Conservation (phyloP, 2,888 invertebrate genomes). For the Dasypolia templi region DNA sequence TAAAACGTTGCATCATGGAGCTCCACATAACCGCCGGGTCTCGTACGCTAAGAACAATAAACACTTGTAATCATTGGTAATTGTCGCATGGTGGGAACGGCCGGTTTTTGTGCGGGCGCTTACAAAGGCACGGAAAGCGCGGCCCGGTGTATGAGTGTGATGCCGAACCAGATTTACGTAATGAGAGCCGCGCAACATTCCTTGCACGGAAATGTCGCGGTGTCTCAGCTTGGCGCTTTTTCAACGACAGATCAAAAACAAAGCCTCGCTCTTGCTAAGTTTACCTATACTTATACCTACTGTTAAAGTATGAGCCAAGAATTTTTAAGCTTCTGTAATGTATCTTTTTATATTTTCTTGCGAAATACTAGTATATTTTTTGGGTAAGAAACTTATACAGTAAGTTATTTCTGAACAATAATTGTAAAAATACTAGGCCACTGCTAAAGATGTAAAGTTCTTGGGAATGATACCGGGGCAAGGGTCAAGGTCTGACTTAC, state of each 20-base stretch:
- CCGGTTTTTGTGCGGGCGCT: conserved; percentile 79
- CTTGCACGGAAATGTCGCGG: conserved; percentile 72
- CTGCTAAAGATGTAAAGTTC: neutral
- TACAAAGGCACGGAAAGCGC: conserved; percentile 80
- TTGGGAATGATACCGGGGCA: neutral
- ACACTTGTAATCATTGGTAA: conserved; percentile 82
- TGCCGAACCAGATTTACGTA: conserved; percentile 86
- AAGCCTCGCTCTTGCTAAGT: conserved; percentile 32
- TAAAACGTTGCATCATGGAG: conserved; percentile 75
- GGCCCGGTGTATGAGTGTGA: conserved; percentile 58
- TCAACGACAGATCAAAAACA: conserved; percentile 33
- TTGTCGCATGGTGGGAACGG: conserved; percentile 81
- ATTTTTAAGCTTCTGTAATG: conserved; percentile 11
- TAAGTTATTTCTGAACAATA: neutral
- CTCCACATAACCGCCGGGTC: conserved; percentile 78
- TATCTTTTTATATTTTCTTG: neutral
- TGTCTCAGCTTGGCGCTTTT: conserved; percentile 54
- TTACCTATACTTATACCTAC: conserved; percentile 26
- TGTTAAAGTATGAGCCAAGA: conserved; percentile 24
- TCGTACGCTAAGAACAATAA: conserved; percentile 82
- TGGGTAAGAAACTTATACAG: neutral
- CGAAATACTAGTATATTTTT: conserved; percentile 3
- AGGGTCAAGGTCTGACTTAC: neutral
- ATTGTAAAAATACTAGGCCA: neutral
- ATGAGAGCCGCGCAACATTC: conserved; percentile 78